Base-by-base conservation (phyloP, 2,797 vertebrate genomes). In the Valencia hispanica region DNA sequence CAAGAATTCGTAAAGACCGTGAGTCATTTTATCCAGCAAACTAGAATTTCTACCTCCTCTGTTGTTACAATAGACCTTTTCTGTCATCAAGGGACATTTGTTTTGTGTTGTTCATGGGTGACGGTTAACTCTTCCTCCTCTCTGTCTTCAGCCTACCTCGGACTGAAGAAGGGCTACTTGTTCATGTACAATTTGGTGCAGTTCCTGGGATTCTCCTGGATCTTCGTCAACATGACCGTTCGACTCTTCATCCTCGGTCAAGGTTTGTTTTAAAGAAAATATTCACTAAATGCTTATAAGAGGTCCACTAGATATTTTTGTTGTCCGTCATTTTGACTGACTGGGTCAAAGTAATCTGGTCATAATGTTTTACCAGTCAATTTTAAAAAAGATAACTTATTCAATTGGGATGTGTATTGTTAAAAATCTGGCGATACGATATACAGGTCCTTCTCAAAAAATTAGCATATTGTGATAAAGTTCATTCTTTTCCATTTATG, bases 111-210 rank as follows among this genome's bases (percentile, higher is more conserved):
- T 36, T 32, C 14, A 51, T 8, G 7, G 59, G 0, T n/a, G 43
- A 51, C 61, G 0, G 53, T 61, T n/a, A 22, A 3, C 17, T 51
- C 4, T 0, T 80, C 22, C 10, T 45, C 7, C 48, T 66, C 6
- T 89, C 39, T 76, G 15, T 80, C 59, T 73, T 80, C 86, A 96
- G 95, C 93, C 4, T 94, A 91, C 84, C 70, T 93, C 30, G 96
- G 95, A 70, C 86, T 99, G 93, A 97, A 96, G 94, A 97, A 91
- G 85, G 97, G 97, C n/a, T 99, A 98, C 86, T 74, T 99, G 78
- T 94, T 98, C 69, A 96, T 98, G 96, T 99, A 99, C 86, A 98
- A 98, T 86, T 94, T 99, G 1, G 97, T 99, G 41, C 97, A 99
- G 91, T 98, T 98, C 87, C 86, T 99, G 92, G 97, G 97, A 68